phyloP scores from a whole-genome alignment of 2,888 invertebrate genomes.

The Drosophila neotestacea region DNA sequence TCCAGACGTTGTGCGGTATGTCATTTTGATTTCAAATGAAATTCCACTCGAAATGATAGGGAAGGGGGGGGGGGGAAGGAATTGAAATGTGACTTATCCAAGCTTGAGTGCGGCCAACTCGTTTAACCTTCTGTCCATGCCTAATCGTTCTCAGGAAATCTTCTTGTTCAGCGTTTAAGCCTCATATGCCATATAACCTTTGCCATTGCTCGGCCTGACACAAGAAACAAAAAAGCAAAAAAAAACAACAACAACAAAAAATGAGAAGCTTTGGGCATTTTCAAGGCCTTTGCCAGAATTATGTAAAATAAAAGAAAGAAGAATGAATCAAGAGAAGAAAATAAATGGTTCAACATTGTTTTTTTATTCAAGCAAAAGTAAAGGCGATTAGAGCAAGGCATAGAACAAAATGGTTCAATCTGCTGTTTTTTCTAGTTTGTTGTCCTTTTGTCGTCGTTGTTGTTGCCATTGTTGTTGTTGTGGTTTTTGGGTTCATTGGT shows the following conservation, averaged over 20 bases:
- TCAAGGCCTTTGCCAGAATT: slow-evolving; percentile 44
- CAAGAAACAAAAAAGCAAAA: not conserved
- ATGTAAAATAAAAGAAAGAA: slow-evolving; percentile 37
- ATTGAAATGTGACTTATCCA: slow-evolving; percentile 22
- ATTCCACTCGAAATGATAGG: slow-evolving; percentile 12
- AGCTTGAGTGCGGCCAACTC: slow-evolving; percentile 26
- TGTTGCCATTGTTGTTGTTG: slow-evolving; percentile 14
- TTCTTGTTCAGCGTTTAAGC: slow-evolving; percentile 30
- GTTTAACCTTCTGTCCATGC: slow-evolving; percentile 38
- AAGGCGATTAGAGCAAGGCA: slow-evolving; percentile 40
- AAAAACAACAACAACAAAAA: not conserved
- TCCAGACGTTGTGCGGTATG: slow-evolving; percentile 16
- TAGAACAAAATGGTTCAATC: slow-evolving; percentile 32
- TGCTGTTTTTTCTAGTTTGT: slow-evolving; percentile 24
- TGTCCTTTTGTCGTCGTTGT: slow-evolving; percentile 9
- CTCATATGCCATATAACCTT: slow-evolving; percentile 39
- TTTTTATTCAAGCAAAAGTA: slow-evolving; percentile 14
- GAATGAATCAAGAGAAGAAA: not conserved
- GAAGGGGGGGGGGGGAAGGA: not conserved
- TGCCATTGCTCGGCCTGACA: slow-evolving; percentile 11
- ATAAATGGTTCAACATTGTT: slow-evolving; percentile 28
- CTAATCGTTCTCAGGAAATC: slow-evolving; percentile 35
- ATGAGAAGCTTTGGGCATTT: slow-evolving; percentile 17
- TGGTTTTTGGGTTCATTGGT: slow-evolving; percentile 44
- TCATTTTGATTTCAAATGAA: slow-evolving; percentile 33